phyloP scores from a whole-genome alignment of 2,888 invertebrate genomes.

The Trissoscelio sp. region DNA sequence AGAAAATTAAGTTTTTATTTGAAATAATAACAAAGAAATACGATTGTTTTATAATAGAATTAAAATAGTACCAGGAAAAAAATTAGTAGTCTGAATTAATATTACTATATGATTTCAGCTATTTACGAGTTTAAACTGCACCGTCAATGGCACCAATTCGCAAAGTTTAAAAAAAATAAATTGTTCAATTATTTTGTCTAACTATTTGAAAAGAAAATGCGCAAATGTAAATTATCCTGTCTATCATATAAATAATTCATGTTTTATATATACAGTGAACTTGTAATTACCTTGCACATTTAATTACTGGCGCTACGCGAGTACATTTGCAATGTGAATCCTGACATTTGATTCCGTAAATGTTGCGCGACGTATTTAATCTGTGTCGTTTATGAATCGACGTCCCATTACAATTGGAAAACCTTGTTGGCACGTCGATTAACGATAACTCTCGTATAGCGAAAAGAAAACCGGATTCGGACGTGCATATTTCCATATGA shows the following conservation, averaged over 20 bases:
- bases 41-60: too few relatives aligned
- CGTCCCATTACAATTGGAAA: conserved; percentile 61
- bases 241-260: conserved; percentile 40
- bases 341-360: conserved; percentile 61
- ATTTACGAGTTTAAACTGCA: background rate
- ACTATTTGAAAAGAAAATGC: conserved; percentile 7
- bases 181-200: conserved; percentile 31
- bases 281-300: conserved; percentile 47
- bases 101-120: conserved; percentile 8
- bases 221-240: conserved; percentile 28
- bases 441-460: conserved; percentile 69
- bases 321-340: conserved; percentile 35
- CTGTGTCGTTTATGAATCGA: conserved; percentile 30
- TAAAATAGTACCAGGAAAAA: too few relatives aligned
- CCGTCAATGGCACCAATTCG: background rate
- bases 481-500: conserved; percentile 71
- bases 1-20: too few relatives aligned
- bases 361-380: conserved; percentile 48
- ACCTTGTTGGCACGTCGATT: conserved; percentile 75
- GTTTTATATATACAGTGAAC: conserved; percentile 25
- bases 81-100: conserved; percentile 7
- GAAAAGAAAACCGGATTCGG: conserved; percentile 77
- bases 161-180: conserved; percentile 1
- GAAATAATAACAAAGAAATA: too few relatives aligned
- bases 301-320: conserved; percentile 49